Evolutionary conservation across 2,113 vertebrate species (phyloP), one percentile per base, ranked within the genome.

Genomic region (Pantherophis guttatus): DNA sequence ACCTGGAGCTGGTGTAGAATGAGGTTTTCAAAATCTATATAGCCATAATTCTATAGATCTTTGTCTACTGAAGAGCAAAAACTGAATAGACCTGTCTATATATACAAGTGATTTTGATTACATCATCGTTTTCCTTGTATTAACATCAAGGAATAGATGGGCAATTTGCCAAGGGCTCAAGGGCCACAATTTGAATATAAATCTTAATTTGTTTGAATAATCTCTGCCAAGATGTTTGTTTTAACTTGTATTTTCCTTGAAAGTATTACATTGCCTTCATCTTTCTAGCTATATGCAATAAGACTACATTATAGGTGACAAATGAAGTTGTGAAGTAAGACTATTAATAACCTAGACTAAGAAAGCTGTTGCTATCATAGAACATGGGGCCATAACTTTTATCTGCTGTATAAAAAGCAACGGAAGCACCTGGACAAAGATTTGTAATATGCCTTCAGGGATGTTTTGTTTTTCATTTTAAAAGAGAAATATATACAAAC

Each of bases 181-280:
- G 90, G 93, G 90, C 70, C 65, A 86, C 87, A 89, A 29, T 86
- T 52, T 89, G 48, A 89, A 92, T 10, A 58, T 91, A 94, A 59
- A 91, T 94, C 90, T 91, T 89, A 23, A 23, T 89, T 55, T 91
- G 59, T 86, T 23, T 48, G 65, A 89, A 75, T 48, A 24, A 91
- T 24, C 33, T 17, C 15, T 81, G 90, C 93, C 93, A 94, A 89
- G 48, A 85, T n/a, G 29, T 89, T 91, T 89, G 93, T 75, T 54
- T 58, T 48, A 91, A 89, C 87, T 91, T 94, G 65, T 52, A 52
- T 54, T 54, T 94, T 94, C 93, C 90, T 91, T 85, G 90, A 89
- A 57, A 94, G 90, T 86, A 53, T 59, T 89, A 89, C 62, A 57
- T 17, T 23, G 29, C 65, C 23, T 59, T 19, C 65, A 85, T 86